Percentiles rank a stretch among this genome's conserved stretches.
phyloP scores from a whole-genome alignment of 2,113 vertebrate species.

The Setophaga kirtlandii region DNA sequence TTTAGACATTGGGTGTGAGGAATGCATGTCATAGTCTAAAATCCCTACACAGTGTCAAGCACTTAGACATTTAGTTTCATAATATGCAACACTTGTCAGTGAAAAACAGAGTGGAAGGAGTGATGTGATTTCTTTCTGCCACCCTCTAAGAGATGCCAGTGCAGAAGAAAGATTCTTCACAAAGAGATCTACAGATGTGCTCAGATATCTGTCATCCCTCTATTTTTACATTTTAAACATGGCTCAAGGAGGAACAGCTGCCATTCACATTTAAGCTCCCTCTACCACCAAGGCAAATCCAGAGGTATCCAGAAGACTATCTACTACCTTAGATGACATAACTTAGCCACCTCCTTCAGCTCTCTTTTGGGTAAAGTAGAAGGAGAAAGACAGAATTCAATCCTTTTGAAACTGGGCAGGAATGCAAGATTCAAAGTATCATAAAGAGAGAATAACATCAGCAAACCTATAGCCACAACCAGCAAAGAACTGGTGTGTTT shows the following conservation, averaged over 20 bases:
- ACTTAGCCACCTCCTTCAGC: neutral
- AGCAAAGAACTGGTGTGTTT: neutral
- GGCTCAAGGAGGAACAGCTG: neutral
- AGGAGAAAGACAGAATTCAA: neutral
- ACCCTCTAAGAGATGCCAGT: neutral
- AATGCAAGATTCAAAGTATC: neutral
- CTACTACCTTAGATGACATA: neutral
- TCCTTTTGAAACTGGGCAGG: neutral
- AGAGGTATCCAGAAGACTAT: neutral
- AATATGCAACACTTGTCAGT: neutral
- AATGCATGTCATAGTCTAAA: neutral
- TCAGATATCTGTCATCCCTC: neutral
- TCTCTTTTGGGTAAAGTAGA: neutral
- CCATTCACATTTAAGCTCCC: neutral
- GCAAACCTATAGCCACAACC: neutral
- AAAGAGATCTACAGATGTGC: neutral
- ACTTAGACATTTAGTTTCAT: neutral
- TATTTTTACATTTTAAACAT: neutral
- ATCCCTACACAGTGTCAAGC: neutral
- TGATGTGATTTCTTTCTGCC: neutral
- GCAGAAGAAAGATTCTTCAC: neutral
- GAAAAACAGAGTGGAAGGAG: neutral
- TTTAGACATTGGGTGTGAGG: neutral
- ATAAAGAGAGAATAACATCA: neutral
- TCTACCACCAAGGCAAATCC: neutral